A percentile compares a stretch with the other conserved stretches of the same genome.
These are phyloP conservation scores for Agrochola macilenta DNA, from an alignment of 2,888 invertebrate genomes.

Conservation along the genomic window DNA sequence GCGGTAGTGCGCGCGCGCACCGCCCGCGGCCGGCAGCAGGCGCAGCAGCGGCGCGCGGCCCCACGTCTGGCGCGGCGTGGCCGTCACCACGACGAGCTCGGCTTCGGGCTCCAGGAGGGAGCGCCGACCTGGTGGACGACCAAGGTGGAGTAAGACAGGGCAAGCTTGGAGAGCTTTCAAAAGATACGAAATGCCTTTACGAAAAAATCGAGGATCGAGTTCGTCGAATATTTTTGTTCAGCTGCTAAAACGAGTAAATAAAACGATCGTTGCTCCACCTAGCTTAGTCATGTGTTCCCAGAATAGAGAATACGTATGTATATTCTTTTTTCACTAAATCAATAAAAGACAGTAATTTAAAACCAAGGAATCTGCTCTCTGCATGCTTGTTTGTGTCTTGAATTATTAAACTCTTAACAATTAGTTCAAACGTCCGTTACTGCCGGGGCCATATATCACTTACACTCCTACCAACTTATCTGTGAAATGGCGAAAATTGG, in stretches of 20 bases:
- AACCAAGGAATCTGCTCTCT: background rate
- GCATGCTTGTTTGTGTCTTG: background rate
- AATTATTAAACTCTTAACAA: background rate
- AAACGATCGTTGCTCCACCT: background rate
- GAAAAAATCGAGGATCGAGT: background rate
- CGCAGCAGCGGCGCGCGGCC: constrained; percentile 83
- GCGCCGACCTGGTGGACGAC: constrained; percentile 78
- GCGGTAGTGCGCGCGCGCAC: constrained; percentile 83
- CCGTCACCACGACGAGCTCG: constrained; percentile 81
- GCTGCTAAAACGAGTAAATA: too few relatives aligned
- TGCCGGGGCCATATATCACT: background rate
- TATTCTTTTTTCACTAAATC: background rate
- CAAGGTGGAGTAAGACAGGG: background rate
- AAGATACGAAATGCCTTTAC: background rate
- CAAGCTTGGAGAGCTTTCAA: background rate
- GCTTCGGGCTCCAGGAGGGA: constrained; percentile 83
- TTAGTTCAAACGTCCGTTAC: background rate
- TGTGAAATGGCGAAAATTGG: too few relatives aligned
- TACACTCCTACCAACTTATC: too few relatives aligned
- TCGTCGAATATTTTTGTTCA: background rate
- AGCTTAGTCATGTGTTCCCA: background rate
- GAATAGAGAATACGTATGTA: background rate
- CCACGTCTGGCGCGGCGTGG: constrained; percentile 82
- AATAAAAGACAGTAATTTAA: background rate
- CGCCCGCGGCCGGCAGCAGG: constrained; percentile 81